Conservation (phyloP, 2,113 vertebrate species). For the Isichthys henryi region DNA sequence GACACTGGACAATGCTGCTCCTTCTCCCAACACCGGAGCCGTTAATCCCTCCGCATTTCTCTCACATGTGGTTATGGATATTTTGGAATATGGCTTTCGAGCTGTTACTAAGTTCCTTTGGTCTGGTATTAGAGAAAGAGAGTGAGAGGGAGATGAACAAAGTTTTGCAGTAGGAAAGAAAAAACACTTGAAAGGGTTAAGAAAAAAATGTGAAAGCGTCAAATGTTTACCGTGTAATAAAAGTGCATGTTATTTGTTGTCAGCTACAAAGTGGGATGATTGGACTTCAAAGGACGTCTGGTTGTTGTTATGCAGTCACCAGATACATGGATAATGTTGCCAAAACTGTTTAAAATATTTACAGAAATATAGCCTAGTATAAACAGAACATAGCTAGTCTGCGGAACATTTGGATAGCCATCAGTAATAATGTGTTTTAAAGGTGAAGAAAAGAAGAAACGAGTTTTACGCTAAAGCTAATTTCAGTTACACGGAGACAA, state of each 20-base stretch:
- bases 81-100: slow-evolving; percentile 55
- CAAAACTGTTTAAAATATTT: slow-evolving; percentile 53
- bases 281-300: slow-evolving; percentile 76
- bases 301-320: slow-evolving; percentile 64
- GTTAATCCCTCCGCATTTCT: slow-evolving; percentile 35
- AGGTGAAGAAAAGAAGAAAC: slow-evolving; percentile 12
- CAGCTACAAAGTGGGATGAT: slow-evolving; percentile 69
- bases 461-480: neutral
- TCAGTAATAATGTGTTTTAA: slow-evolving; percentile 16
- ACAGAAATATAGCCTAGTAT: slow-evolving; percentile 30
- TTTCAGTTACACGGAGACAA: neutral
- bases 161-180: slow-evolving; percentile 20
- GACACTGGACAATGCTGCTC: slow-evolving; percentile 34
- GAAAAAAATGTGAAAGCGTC: slow-evolving; percentile 40
- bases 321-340: slow-evolving; percentile 51
- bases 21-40: slow-evolving; percentile 23
- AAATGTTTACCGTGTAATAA: slow-evolving; percentile 50
- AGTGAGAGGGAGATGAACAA: slow-evolving; percentile 22
- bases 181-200: slow-evolving; percentile 50
- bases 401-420: slow-evolving; percentile 32
- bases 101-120: slow-evolving; percentile 48
- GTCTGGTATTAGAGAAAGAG: slow-evolving; percentile 46
- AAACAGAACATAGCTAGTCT: slow-evolving; percentile 34
- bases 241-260: slow-evolving; percentile 68
- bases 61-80: slow-evolving; percentile 48